Evolutionary conservation across 2,113 vertebrate species (phyloP).

Genomic region (Sander vitreus): DNA sequence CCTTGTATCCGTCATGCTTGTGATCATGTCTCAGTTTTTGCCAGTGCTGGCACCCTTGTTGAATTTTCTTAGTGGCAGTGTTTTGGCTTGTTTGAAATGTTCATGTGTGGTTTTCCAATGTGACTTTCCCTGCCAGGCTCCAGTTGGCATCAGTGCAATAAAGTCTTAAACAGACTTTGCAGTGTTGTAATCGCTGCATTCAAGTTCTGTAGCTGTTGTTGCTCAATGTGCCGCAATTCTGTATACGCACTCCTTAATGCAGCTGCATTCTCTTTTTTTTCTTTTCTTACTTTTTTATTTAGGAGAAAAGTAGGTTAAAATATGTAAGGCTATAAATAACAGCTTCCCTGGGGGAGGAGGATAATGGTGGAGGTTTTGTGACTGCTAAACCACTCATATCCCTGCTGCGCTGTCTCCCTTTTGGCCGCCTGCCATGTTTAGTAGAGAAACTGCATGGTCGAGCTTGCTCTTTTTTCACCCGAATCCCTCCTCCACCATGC

Average conservation of each 20-base stretch:
- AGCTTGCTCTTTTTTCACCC: constrained; percentile 10
- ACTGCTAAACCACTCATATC: constrained; percentile 70
- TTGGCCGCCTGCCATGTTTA: constrained; percentile 68
- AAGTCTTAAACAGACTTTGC: constrained; percentile 47
- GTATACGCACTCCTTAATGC: constrained; percentile 42
- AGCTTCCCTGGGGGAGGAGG: constrained; percentile 58
- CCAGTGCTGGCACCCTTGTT: constrained; percentile 22
- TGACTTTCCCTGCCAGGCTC: constrained; percentile 46
- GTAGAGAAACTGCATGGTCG: constrained; percentile 29
- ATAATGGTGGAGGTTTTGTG: constrained; percentile 72
- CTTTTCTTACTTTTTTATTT: constrained; percentile 55
- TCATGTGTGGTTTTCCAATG: constrained; percentile 47
- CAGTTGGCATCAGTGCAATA: constrained; percentile 34
- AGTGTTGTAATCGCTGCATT: constrained; percentile 67
- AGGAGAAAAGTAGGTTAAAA: constrained; percentile 77
- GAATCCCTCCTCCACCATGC: not conserved
- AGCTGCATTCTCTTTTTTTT: constrained; percentile 42
- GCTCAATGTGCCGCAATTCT: constrained; percentile 48
- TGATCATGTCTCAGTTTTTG: not conserved
- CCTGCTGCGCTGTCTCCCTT: constrained; percentile 52
- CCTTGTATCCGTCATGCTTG: constrained; percentile 24
- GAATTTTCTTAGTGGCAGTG: constrained; percentile 25
- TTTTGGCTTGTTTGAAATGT: constrained; percentile 34
- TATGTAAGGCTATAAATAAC: constrained; percentile 80
- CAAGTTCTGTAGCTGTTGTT: constrained; percentile 53